phyloP scores from a whole-genome alignment of 2,113 vertebrate genomes.

The Mirounga angustirostris region DNA sequence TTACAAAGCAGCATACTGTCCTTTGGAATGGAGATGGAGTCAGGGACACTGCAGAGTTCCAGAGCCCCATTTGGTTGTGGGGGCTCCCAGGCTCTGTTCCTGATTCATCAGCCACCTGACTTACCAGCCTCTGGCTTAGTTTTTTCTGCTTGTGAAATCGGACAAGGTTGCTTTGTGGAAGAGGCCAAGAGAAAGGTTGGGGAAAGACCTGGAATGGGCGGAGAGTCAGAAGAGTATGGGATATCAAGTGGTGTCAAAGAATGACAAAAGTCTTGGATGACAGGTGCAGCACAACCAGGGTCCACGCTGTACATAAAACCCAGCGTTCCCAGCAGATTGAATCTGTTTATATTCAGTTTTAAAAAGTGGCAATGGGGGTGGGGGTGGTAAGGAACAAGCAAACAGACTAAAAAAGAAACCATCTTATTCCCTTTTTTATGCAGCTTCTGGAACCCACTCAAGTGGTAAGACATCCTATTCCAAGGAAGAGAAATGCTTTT shows the following conservation, averaged over 20 bases:
- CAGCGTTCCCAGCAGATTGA: slow-evolving; percentile 27
- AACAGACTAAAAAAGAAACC: slow-evolving; percentile 68
- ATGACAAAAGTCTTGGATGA: neutral
- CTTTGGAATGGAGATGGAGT: neutral
- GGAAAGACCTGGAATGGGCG: neutral
- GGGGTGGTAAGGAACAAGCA: slow-evolving; percentile 70
- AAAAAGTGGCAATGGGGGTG: slow-evolving; percentile 65
- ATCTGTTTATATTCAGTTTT: slow-evolving; percentile 68
- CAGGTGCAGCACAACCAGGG: neutral
- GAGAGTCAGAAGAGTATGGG: neutral
- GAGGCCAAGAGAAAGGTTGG: neutral
- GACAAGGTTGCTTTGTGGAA: neutral
- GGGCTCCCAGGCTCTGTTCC: neutral
- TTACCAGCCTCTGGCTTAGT: neutral
- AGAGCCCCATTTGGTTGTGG: neutral
- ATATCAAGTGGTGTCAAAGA: slow-evolving; percentile 5
- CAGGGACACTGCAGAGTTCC: neutral
- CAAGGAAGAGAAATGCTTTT: slow-evolving; percentile 65
- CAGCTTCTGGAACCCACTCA: slow-evolving; percentile 71
- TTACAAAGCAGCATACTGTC: neutral
- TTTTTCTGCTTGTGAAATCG: neutral
- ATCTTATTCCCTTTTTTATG: slow-evolving; percentile 55
- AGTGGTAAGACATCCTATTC: slow-evolving; percentile 67
- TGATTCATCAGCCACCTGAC: neutral
- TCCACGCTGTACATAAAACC: slow-evolving; percentile 52